Conservation (phyloP, 2,888 invertebrate species). For the Polymixis lichenea region DNA sequence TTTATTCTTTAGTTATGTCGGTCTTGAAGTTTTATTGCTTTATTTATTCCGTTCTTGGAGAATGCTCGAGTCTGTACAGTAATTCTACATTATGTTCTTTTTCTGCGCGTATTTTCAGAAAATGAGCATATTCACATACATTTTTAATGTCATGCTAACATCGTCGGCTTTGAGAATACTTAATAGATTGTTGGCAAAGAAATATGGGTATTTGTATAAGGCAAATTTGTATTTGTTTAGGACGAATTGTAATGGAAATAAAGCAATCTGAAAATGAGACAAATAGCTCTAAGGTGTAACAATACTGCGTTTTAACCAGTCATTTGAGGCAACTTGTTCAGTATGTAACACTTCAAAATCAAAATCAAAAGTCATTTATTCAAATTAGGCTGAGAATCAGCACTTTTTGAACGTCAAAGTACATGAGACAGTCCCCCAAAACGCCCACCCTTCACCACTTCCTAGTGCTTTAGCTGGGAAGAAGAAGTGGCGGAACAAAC, state of each 20-base stretch:
- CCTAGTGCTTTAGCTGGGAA: no score
- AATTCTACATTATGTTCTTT: slow-evolving; percentile 15
- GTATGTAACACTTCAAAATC: neutral
- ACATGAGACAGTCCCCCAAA: no score
- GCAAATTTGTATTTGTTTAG: neutral
- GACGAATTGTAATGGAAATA: neutral
- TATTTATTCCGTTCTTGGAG: slow-evolving; percentile 38
- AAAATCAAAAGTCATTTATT: no score
- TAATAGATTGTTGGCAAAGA: neutral
- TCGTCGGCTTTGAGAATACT: neutral
- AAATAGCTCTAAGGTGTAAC: no score
- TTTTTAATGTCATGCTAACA: neutral
- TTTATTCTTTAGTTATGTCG: slow-evolving; percentile 42
- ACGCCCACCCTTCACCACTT: no score
- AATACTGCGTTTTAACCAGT: neutral
- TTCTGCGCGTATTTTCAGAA: neutral
- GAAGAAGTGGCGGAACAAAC: no score
- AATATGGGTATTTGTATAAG: neutral
- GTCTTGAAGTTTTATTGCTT: slow-evolving; percentile 46
- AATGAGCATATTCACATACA: neutral
- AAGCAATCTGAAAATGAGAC: neutral
- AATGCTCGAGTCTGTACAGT: slow-evolving; percentile 13
- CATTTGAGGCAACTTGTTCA: neutral
- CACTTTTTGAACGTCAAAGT: no score
- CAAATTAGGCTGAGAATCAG: no score